phyloP scores from a whole-genome alignment of 2,113 vertebrate genomes.

The Alligator mississippiensis region DNA sequence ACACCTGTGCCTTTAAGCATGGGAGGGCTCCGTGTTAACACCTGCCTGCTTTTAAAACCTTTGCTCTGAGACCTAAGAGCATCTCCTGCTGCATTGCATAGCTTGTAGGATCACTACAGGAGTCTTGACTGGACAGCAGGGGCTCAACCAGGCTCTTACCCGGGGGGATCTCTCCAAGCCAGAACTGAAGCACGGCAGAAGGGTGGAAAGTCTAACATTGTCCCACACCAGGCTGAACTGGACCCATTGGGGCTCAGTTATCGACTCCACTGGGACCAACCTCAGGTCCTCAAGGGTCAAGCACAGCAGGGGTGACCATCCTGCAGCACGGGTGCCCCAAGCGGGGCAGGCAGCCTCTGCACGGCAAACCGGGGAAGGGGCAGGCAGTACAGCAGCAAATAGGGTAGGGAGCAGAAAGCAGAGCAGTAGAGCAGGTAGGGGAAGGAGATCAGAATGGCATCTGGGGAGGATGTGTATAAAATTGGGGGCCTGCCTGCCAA shows the following conservation, averaged over 20 bases:
- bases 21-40: constrained; percentile 39
- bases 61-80: background rate
- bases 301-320: background rate
- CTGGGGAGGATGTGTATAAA: too few species aligned
- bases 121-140: background rate
- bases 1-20: constrained; percentile 45
- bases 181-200: background rate
- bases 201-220: accelerated
- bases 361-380: too few species aligned
- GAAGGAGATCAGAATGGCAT: too few species aligned
- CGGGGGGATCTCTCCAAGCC: background rate
- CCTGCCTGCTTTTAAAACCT: constrained; percentile 16
- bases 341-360: too few species aligned
- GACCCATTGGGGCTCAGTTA: constrained; percentile 12
- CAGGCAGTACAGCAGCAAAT: too few species aligned
- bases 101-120: background rate
- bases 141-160: background rate
- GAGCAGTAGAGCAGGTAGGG: too few species aligned
- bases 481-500: too few species aligned
- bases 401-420: too few species aligned
- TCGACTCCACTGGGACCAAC: background rate
- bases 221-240: background rate
- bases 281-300: constrained; percentile 17
- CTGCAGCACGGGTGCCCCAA: too few species aligned
- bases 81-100: too few species aligned